Evolutionary conservation across 2,113 vertebrate genomes (phyloP), one percentile per base, ranked within the genome.

Genomic region (Neotoma lepida): DNA sequence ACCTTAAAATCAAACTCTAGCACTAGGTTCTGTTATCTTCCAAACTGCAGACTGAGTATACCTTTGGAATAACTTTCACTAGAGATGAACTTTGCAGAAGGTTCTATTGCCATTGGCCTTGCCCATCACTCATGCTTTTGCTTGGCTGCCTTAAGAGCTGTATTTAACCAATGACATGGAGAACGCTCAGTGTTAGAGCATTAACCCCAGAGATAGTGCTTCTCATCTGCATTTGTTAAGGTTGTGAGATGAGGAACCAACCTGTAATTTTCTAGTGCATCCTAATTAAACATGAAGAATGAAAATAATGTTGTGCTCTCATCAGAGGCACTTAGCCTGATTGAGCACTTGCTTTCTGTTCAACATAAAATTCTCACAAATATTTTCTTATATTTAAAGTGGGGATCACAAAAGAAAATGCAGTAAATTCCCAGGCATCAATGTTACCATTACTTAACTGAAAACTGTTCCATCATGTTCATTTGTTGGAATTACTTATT

Each of bases 271-370:
- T 66, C 94, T 96, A 61, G 17, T 88, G 51, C 81, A 17, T 95
- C 68, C 64, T 96, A 95, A 96, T 96, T 94, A 92, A 97, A 97
- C 96, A 86, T 92, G 90, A 89, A 96, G 97, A 97, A 94, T 86
- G 74, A 94, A 97, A 92, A 91, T 87, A 96, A 76, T 61, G 61
- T 78, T 95, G 54, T 95, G 71, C 46, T 92, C 90, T 58, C 71
- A 76, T 93, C 70, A 90, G 88, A 74, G 90, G 87, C 96, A 96
- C 94, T 91, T 82, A 93, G 89, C 61, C 68, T 97, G 97, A 95
- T 90, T 87, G 93, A 96, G 61, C 46, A 0, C 94, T 91, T 93
- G 88, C 90, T 95, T 95, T 97, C 85, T 94, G 90, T 95, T 78
- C 82, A 81, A 26, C 30, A 46, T 93, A 77, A 92, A 95, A 86